These are phyloP conservation scores for Conomelus anceps DNA, from an alignment of 2,888 invertebrate species.

Conservation along the genomic window DNA sequence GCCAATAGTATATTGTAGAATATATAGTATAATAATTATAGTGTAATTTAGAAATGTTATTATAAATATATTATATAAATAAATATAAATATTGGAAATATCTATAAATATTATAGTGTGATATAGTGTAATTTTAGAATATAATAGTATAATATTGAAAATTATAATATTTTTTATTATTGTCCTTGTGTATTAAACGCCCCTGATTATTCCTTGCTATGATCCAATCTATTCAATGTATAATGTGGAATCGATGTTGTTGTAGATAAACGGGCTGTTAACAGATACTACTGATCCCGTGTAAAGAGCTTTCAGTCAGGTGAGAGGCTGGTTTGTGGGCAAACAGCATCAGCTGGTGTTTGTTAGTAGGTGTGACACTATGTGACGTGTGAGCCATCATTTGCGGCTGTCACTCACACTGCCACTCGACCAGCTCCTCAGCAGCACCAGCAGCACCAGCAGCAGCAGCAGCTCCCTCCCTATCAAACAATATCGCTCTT, in stretches of 20 bases:
- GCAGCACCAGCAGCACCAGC: neutral
- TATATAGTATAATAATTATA: too few relatives aligned
- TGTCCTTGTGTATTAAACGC: too few relatives aligned
- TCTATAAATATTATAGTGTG: too few relatives aligned
- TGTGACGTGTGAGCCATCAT: neutral
- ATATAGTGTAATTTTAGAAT: too few relatives aligned
- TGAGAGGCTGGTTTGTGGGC: neutral
- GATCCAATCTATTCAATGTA: too few relatives aligned
- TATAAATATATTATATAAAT: too few relatives aligned
- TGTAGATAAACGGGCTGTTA: neutral
- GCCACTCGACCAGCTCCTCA: neutral
- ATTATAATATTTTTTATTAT: too few relatives aligned
- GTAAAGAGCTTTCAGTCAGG: neutral
- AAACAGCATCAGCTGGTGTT: neutral
- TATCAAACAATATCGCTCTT: neutral
- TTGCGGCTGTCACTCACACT: neutral
- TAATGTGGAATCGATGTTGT: neutral
- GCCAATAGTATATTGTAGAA: too few relatives aligned
- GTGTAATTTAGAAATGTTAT: too few relatives aligned
- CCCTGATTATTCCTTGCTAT: too few relatives aligned
- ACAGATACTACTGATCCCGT: neutral
- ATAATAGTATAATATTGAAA: too few relatives aligned
- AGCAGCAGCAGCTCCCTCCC: neutral
- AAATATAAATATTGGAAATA: too few relatives aligned
- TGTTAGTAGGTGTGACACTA: neutral